Percentiles rank a stretch among this genome's conserved stretches.
Evolutionary conservation across 2,888 invertebrate genomes (phyloP).

Genomic region (Norana najaformis): DNA sequence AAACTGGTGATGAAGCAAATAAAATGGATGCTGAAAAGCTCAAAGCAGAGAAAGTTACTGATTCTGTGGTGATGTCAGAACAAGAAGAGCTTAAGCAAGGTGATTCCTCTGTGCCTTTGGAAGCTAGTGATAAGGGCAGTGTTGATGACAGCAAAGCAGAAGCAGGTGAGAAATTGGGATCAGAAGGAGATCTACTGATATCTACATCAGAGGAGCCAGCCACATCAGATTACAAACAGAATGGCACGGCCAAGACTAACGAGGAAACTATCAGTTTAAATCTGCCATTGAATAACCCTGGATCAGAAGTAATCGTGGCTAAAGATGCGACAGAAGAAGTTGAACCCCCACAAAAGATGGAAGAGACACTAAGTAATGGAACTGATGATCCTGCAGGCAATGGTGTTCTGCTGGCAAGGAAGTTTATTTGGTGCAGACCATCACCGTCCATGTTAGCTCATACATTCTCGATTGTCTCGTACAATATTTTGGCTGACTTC

Average conservation of each 20-base stretch:
- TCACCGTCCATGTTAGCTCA: not conserved
- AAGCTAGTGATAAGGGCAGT: not conserved
- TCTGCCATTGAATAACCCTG: not conserved
- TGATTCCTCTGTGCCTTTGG: too few relatives aligned
- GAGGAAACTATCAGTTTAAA: not conserved
- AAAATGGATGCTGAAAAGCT: constrained; percentile 10
- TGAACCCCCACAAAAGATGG: too few relatives aligned
- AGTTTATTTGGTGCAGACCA: not conserved
- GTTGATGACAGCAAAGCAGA: constrained; percentile 15
- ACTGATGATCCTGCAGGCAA: not conserved
- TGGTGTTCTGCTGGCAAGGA: not conserved
- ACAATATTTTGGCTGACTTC: constrained; percentile 60
- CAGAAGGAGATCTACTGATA: not conserved
- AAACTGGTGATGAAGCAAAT: not conserved
- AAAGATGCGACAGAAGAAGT: too few relatives aligned
- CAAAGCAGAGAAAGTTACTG: constrained; percentile 31
- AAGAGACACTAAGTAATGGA: not conserved
- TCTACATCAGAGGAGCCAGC: not conserved
- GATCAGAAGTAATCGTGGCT: too few relatives aligned
- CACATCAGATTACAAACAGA: not conserved
- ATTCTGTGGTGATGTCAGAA: constrained; percentile 31
- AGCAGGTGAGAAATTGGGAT: not conserved
- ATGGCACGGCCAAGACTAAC: not conserved
- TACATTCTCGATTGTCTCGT: constrained; percentile 55
- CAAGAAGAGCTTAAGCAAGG: not conserved